Conservation (phyloP, 2,797 vertebrate genomes). For the Saxicola maurus region DNA sequence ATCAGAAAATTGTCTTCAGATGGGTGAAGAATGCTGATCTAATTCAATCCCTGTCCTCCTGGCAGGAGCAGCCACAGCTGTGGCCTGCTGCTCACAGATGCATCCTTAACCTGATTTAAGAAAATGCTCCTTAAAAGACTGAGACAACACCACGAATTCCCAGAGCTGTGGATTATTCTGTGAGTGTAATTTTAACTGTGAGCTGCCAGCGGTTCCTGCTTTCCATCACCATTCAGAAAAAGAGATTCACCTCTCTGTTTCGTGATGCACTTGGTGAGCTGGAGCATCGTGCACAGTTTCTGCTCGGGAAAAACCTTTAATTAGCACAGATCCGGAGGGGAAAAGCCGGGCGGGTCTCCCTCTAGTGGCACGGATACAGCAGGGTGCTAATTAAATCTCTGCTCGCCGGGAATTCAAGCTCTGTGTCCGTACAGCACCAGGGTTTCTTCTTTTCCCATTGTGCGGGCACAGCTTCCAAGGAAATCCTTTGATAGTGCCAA, state of each 20-base stretch:
- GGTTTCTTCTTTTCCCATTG: not conserved
- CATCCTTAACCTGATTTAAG: not conserved
- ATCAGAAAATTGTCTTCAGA: not conserved
- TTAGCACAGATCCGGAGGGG: accelerated
- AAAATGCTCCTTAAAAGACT: not conserved
- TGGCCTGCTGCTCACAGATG: not conserved
- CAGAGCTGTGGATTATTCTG: accelerated
- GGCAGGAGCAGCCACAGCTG: not conserved
- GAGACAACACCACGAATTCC: not conserved
- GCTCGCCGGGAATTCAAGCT: not conserved
- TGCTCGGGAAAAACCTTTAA: accelerated
- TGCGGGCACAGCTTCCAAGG: not conserved
- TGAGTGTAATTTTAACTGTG: not conserved
- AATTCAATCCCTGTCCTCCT: not conserved
- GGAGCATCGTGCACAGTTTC: accelerated
- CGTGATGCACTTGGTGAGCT: not conserved
- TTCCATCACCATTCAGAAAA: not conserved
- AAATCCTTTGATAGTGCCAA: accelerated
- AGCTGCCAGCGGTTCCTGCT: not conserved
- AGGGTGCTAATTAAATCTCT: not conserved
- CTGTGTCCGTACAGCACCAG: accelerated
- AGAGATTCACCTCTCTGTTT: not conserved
- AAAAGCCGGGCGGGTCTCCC: not conserved
- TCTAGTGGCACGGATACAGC: not conserved
- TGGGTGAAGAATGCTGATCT: not conserved